Conservation (phyloP, 2,113 vertebrate genomes). For the Felis catus region F.catus_Fca126_mat1.0 CM031419.1:136165501-136166000, state of each 20-base stretch:
- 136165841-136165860: background rate
- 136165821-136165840: background rate
- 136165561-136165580: background rate
- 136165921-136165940: background rate
- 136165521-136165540: background rate
- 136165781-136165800: background rate
- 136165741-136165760: background rate
- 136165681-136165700: background rate
- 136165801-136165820: background rate
- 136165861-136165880: background rate
- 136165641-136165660: background rate
- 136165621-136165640: background rate
- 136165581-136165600: background rate
- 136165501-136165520: background rate
- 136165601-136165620: background rate
- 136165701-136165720: background rate
- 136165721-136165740: background rate
- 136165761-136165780: background rate
- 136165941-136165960: background rate
- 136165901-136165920: background rate
- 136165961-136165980: background rate
- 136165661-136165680: background rate
- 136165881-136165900: background rate
- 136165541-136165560: background rate
- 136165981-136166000: too few relatives aligned